Conservation (phyloP, 1,140 invertebrate species). For the Zaprionus lachaisei region DNA sequence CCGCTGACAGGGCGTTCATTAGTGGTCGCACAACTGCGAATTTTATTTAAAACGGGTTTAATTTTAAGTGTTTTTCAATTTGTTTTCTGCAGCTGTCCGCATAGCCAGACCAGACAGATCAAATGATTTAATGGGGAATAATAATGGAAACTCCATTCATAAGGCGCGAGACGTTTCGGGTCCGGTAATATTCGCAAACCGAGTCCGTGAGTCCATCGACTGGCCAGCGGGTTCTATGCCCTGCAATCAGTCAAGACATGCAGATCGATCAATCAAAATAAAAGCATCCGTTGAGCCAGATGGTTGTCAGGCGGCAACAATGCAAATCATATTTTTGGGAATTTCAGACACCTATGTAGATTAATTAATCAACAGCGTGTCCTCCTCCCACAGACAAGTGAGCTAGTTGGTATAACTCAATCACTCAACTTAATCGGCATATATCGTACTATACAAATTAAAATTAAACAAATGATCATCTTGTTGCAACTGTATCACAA, state of each 20-base stretch:
- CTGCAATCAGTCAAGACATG: conserved; percentile 36
- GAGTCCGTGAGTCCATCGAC: background rate
- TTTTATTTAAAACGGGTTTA: conserved; percentile 40
- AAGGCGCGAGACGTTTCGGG: conserved; percentile 28
- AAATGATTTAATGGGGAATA: conserved; percentile 27
- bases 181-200: conserved; percentile 27
- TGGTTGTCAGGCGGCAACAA: conserved; percentile 13
- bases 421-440: background rate
- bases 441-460: no score
- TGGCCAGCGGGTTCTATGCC: conserved; percentile 36
- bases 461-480: no score
- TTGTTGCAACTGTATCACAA: no score
- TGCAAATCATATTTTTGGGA: conserved; percentile 20
- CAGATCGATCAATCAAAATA: conserved; percentile 43
- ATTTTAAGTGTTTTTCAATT: conserved; percentile 9
- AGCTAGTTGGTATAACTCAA: conserved; percentile 6
- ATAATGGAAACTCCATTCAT: conserved; percentile 64
- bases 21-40: conserved; percentile 22
- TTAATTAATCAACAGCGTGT: conserved; percentile 42
- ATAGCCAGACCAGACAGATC: background rate
- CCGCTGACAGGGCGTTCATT: conserved; percentile 30
- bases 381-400: background rate
- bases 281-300: conserved; percentile 33
- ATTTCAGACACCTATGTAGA: conserved; percentile 10
- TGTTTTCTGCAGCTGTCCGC: background rate